Conservation (phyloP, 2,113 vertebrate species). For the Hyaena hyaena region DNA sequence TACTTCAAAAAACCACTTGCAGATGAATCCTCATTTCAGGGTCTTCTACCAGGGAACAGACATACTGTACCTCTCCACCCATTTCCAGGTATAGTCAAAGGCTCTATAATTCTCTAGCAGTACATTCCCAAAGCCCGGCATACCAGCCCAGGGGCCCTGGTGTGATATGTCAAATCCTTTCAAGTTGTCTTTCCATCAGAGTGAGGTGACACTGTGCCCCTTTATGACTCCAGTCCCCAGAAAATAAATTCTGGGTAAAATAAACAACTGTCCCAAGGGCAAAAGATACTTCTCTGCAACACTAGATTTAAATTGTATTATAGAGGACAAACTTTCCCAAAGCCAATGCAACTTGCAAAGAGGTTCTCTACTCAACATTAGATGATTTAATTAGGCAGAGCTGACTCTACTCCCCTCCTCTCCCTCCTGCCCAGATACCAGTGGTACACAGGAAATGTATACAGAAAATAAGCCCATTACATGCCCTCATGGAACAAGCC, state of each 20-base stretch:
- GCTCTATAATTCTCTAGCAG: neutral
- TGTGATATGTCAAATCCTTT: neutral
- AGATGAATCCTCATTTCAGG: neutral
- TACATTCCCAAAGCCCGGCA: neutral
- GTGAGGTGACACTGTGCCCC: neutral
- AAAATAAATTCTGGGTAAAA: slow-evolving; percentile 18
- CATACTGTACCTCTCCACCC: neutral
- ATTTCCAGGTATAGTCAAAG: neutral
- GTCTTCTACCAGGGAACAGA: neutral
- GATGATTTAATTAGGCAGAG: neutral
- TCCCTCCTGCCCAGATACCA: neutral
- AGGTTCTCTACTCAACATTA: neutral
- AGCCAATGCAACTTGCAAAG: neutral
- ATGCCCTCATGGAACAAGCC: neutral
- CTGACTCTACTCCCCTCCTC: neutral
- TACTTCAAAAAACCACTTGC: neutral
- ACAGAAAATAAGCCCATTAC: neutral
- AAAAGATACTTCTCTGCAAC: neutral
- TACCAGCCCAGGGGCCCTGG: neutral
- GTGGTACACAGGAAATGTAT: neutral
- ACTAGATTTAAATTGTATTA: slow-evolving; percentile 2
- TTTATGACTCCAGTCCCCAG: neutral
- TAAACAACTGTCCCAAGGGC: neutral
- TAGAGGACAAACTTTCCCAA: neutral
- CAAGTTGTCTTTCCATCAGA: neutral